Evolutionary conservation across 2,797 vertebrate species (phyloP).

Genomic region (Phalloptychus januarius): DNA sequence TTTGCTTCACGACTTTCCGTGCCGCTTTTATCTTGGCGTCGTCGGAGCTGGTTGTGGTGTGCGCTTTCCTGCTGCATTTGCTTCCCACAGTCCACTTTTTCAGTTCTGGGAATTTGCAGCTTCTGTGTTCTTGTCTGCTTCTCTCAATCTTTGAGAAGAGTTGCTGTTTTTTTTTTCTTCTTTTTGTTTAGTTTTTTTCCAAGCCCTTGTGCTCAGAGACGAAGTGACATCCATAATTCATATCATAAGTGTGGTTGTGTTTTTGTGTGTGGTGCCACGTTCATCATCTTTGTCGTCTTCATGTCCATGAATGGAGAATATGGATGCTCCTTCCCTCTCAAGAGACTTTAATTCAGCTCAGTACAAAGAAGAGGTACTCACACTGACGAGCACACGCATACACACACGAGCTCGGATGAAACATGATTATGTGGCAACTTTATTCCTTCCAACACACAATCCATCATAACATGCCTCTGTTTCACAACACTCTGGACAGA

Average conservation of each 20-base stretch:
- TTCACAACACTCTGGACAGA: constrained; percentile 40
- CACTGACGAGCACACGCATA: constrained; percentile 29
- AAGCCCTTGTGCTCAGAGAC: constrained; percentile 36
- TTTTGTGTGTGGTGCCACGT: constrained; percentile 35
- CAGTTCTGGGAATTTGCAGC: constrained; percentile 45
- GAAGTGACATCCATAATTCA: constrained; percentile 48
- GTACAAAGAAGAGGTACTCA: constrained; percentile 81
- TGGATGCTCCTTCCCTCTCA: constrained; percentile 79
- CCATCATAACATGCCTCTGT: constrained; percentile 55
- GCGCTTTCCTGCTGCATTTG: constrained; percentile 40
- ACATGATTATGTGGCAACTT: constrained; percentile 46
- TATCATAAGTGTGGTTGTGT: constrained; percentile 38
- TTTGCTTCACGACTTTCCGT: constrained; percentile 28
- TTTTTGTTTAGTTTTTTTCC: background rate
- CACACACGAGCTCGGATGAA: constrained; percentile 53
- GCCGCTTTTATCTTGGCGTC: constrained; percentile 29
- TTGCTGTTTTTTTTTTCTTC: constrained; percentile 9
- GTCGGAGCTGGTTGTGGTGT: constrained; percentile 43
- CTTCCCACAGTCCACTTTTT: constrained; percentile 43
- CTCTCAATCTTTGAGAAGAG: constrained; percentile 32
- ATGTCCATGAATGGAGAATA: constrained; percentile 82
- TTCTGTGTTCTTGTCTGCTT: constrained; percentile 59
- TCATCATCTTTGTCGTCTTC: constrained; percentile 69
- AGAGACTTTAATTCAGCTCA: constrained; percentile 84
- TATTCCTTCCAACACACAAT: constrained; percentile 51